Evolutionary conservation across 2,113 vertebrate species (phyloP), one percentile per base, ranked within the genome.

Genomic region (Cettia cetti): DNA sequence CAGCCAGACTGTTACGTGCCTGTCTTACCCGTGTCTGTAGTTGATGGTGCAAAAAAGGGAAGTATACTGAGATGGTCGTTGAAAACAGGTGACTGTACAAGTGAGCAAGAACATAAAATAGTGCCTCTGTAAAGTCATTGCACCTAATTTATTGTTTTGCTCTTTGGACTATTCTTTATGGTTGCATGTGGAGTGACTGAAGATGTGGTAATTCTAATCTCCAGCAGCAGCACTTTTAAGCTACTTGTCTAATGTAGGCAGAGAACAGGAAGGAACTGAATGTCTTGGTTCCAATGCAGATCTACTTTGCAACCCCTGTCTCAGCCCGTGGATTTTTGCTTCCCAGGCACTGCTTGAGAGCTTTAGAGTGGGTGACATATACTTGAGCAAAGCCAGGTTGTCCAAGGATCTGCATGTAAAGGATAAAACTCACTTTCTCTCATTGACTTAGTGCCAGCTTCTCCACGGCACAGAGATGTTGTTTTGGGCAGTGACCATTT

Each of bases 41-140:
- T 7, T 69, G 80, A 16, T 61, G 27, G 18, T 88, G n/a, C n/a
- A 28, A n/a, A 40, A 42, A 77, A 39, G 18, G 16, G 24, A 72
- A 40, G n/a, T 54, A 16, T 12, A 16, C 18, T 23, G 57, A 83
- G n/a, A n/a, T 30, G 37, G 37, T 16, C 0, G 0, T 22, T 83
- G 71, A 77, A 77, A 95, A 49, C 24, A 49, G 17, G 17, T 66
- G 28, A 31, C 11, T 14, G n/a, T 30, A 19, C 7, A 81, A 80
- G 45, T 74, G 31, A 64, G 28, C 23, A 72, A 53, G 15, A 65
- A 22, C 8, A 16, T 74, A 66, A 77, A 89, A 54, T 22, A 35
- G 4, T 61, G 19, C 22, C 40, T 86, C 30, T 91, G 50, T 60
- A 37, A 60, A 54, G 60, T 59, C n/a, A 53, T 61, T 47, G 6